Base-by-base conservation (phyloP, 2,113 vertebrate species). In the Cynocephalus volans region DNA sequence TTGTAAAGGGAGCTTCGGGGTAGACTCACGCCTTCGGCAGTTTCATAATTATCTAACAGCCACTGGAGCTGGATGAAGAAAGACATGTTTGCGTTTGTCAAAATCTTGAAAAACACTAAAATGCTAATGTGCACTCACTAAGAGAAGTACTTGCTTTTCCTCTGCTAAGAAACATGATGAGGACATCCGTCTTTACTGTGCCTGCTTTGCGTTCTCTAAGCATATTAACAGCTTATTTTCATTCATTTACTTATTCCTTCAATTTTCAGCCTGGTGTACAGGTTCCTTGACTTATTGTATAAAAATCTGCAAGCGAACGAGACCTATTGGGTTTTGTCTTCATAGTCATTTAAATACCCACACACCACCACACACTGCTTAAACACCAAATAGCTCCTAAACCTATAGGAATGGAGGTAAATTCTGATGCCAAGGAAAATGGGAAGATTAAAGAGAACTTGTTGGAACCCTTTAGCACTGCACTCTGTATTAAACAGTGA, bases 41-140 rank as follows among this genome's bases (percentile, higher is more conserved):
- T 99, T 98, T 99, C 99, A 0, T 99, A 99, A 97, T 99, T 99
- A 95, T 99, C 99, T 98, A 99, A 96, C 97, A 99, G 98, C 99
- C 99, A 99, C 98, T 99, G 99, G 95, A 99, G 99, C 99, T 99
- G 98, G 70, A 97, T 0, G 93, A 52, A 83, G 50, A 96, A 88
- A 96, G 45, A 89, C 17, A 88, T 1, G 2, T 15, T 31, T 9
- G 3, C 9, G 2, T n/a, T 23, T 3, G 41, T 88, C 50, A 48
- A 8, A 60, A 28, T 14, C 60, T 41, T 31, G 6, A 19, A 12
- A 52, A 72, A 24, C 0, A 17, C 58, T 21, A 3, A 26, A 7
- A 52, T 0, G 72, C 86, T 56, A 17, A n/a, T 4, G 2, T 0
- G 31, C 60, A 13, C 36, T 24, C 52, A 8, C n/a, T 10, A 0